Conservation (phyloP, 2,888 invertebrate genomes). For the Rotaria sp. region DNA sequence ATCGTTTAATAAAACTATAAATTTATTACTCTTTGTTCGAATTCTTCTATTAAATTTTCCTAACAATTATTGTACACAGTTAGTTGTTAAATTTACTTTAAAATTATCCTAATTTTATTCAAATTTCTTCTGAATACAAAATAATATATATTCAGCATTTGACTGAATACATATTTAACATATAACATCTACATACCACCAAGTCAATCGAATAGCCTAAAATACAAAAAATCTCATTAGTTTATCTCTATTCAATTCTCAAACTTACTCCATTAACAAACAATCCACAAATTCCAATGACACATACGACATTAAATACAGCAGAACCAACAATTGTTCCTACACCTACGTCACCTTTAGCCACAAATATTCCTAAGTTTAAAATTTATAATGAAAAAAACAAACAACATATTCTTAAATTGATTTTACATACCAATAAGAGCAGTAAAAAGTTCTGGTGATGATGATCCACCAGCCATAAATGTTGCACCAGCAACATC, state of each 20-base stretch:
- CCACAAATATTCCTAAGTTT: constrained; percentile 47
- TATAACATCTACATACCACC: not conserved
- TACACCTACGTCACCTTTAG: constrained; percentile 50
- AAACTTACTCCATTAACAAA: constrained; percentile 42
- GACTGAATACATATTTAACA: not conserved
- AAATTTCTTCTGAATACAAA: too few relatives aligned
- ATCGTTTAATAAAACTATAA: too few relatives aligned
- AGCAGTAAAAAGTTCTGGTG: constrained; percentile 50
- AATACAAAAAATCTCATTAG: not conserved
- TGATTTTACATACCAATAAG: constrained; percentile 47
- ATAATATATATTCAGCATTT: too few relatives aligned
- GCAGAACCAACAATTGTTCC: constrained; percentile 51
- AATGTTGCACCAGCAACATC: constrained; percentile 52
- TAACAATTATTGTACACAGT: too few relatives aligned
- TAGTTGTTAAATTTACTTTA: too few relatives aligned
- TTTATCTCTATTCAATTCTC: not conserved
- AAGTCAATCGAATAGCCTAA: constrained; percentile 23
- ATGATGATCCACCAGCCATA: constrained; percentile 52
- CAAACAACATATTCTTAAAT: constrained; percentile 31
- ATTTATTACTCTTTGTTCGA: too few relatives aligned
- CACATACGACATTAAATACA: constrained; percentile 50
- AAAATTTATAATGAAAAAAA: constrained; percentile 42
- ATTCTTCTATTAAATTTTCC: too few relatives aligned
- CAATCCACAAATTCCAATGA: constrained; percentile 48
- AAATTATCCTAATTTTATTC: too few relatives aligned